Base-by-base conservation (phyloP, 2,797 vertebrate species). In the Mallotus villosus region DNA sequence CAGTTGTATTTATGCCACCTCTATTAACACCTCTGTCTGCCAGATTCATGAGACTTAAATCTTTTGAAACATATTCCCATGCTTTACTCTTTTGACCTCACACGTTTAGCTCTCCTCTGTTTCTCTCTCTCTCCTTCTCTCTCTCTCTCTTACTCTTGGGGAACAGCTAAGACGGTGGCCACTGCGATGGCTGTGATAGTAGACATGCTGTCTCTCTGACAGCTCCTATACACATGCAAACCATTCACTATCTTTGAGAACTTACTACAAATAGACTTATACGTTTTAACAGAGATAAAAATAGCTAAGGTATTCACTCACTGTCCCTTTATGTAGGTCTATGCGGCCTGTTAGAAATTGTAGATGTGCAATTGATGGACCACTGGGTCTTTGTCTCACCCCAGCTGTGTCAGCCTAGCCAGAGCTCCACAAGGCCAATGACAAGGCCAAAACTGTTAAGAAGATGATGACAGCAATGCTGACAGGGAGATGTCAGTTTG, bases 1-100 rank as follows among this genome's bases (percentile, higher is more conserved):
- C 19, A 63, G 71, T 74, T 84, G 77, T 70, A 80, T 84, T 75
- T 67, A 74, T 73, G 71, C 57, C n/a, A n/a, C n/a, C n/a, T n/a
- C n/a, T n/a, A n/a, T n/a, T n/a, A 64, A 73, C 64, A 78, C 24
- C 53, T 58, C 22, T 37, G 55, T 74, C 61, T 80, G 72, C 70
- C 66, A 79, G 62, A 63, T 79, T 64, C 79, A 78, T 55, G 73
- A 81, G 82, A 77, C 60, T 51, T 51, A 12, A 3, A 14, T 14
- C 14, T 51, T 51, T 17, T 6, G 51, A 5, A 5, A 55, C 51
- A 55, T 17, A 55, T 55, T n/a, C n/a, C 51, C 19, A 0, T 55
- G 51, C 51, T 17, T 55, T n/a, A 4, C 51, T 53, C 51, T 53
- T 19, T 53, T 53, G 3, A 53, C 16, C 51, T 53, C 17, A 53